A percentile compares a stretch with the other conserved stretches of the same genome.
Conservation (phyloP, 2,797 vertebrate genomes). For the Eulemur albifrons region DNA sequence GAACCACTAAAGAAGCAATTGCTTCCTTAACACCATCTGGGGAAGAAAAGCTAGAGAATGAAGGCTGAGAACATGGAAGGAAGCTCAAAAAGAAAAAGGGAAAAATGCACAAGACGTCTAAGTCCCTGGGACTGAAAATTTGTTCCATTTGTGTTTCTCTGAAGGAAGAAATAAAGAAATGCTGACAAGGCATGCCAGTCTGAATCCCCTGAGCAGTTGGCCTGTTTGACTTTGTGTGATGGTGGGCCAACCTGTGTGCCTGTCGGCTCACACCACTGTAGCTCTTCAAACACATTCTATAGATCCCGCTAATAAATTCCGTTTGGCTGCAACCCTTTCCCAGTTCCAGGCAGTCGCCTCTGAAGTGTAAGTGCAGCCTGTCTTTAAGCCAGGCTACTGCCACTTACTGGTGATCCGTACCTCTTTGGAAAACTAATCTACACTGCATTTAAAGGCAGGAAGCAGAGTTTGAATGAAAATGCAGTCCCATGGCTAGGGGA, state of each 20-base stretch:
- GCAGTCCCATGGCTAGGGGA: constrained; percentile 81
- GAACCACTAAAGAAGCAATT: constrained; percentile 69
- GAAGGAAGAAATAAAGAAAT: constrained; percentile 73
- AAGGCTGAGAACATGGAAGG: constrained; percentile 48
- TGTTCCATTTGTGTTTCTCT: constrained; percentile 76
- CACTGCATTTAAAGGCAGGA: constrained; percentile 78
- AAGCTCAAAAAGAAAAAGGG: constrained; percentile 49
- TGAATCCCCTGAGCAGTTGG: constrained; percentile 65
- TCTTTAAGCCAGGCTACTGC: constrained; percentile 78
- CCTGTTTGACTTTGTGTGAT: constrained; percentile 68
- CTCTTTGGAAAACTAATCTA: constrained; percentile 78
- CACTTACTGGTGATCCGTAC: constrained; percentile 77
- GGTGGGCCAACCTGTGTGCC: constrained; percentile 70
- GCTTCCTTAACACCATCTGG: constrained; percentile 60
- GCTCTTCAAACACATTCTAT: constrained; percentile 72
- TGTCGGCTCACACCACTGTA: constrained; percentile 61
- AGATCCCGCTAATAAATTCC: constrained; percentile 78
- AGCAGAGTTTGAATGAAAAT: constrained; percentile 81
- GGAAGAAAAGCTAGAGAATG: neutral
- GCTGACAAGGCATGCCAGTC: constrained; percentile 50
- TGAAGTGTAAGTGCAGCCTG: constrained; percentile 71
- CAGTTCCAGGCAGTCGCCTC: constrained; percentile 74
- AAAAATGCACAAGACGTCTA: constrained; percentile 29
- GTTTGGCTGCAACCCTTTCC: constrained; percentile 71
- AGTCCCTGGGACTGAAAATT: constrained; percentile 40